Conservation (phyloP, 2,797 vertebrate genomes). For the Mus spretus region DNA sequence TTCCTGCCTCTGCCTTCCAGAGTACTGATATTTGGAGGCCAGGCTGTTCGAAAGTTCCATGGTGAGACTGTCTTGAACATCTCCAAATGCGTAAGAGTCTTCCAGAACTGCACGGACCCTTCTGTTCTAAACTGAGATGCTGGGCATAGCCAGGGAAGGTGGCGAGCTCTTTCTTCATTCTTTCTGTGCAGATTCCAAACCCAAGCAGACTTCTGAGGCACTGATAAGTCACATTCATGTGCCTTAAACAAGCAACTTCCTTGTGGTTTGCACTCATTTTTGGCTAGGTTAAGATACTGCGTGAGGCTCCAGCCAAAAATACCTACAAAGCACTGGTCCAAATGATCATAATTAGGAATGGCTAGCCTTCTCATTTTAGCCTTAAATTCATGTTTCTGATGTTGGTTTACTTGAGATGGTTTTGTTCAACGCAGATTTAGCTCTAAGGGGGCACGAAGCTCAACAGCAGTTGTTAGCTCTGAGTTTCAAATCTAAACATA, state of each 20-base stretch:
- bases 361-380: conserved; percentile 53
- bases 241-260: not conserved
- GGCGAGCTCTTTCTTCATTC: not conserved
- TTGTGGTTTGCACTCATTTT: conserved; percentile 37
- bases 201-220: not conserved
- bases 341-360: conserved; percentile 35
- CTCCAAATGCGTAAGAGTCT: not conserved
- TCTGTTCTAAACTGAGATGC: not conserved
- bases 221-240: conserved; percentile 5
- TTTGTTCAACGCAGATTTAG: conserved; percentile 19
- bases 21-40: not conserved
- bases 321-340: not conserved
- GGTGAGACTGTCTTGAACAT: not conserved
- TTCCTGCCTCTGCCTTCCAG: not conserved
- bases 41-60: not conserved
- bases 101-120: not conserved
- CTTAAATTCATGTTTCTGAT: conserved; percentile 54
- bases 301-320: not conserved
- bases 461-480: conserved; percentile 2
- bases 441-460: not conserved
- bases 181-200: conserved; percentile 20
- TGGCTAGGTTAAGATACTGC: not conserved
- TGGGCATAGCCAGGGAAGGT: not conserved
- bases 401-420: conserved; percentile 27
- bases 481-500: conserved; percentile 41